phyloP scores from a whole-genome alignment of 2,113 vertebrate species.

The Poecilia latipinna region DNA sequence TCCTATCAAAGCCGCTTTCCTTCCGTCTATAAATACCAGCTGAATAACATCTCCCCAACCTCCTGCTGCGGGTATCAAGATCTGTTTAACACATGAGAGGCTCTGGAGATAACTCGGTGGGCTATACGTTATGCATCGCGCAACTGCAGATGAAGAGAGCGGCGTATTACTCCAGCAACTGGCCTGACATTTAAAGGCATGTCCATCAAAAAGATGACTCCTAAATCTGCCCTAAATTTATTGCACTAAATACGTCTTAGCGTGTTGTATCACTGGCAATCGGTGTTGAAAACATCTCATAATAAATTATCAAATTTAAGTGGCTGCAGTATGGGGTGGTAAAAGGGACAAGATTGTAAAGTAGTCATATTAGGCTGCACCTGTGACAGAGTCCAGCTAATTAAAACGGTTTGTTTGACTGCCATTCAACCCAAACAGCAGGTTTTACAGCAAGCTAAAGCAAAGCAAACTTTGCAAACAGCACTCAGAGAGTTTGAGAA shows the following conservation, averaged over 20 bases:
- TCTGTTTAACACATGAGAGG: constrained; percentile 75
- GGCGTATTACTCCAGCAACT: constrained; percentile 22
- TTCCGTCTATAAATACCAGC: constrained; percentile 69
- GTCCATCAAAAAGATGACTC: not conserved
- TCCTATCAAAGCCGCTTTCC: constrained; percentile 69
- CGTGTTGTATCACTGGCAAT: not conserved
- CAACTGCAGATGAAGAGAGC: not conserved
- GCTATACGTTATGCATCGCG: constrained; percentile 12
- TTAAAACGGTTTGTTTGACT: not conserved
- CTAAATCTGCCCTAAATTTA: not conserved
- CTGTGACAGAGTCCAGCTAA: not conserved
- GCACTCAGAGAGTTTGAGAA: not conserved
- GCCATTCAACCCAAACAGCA: not conserved
- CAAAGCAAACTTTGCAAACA: no score
- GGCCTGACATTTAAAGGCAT: not conserved
- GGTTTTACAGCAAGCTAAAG: no score
- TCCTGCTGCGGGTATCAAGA: constrained; percentile 40
- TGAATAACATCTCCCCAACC: constrained; percentile 49
- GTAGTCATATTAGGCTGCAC: not conserved
- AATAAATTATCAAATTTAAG: not conserved
- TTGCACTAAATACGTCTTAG: not conserved
- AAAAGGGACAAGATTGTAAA: not conserved
- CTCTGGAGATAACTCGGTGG: not conserved
- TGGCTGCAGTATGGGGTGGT: not conserved
- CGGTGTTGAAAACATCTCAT: not conserved